Base-by-base conservation (phyloP, 2,797 vertebrate genomes). In the Nyctalus aviator region DNA sequence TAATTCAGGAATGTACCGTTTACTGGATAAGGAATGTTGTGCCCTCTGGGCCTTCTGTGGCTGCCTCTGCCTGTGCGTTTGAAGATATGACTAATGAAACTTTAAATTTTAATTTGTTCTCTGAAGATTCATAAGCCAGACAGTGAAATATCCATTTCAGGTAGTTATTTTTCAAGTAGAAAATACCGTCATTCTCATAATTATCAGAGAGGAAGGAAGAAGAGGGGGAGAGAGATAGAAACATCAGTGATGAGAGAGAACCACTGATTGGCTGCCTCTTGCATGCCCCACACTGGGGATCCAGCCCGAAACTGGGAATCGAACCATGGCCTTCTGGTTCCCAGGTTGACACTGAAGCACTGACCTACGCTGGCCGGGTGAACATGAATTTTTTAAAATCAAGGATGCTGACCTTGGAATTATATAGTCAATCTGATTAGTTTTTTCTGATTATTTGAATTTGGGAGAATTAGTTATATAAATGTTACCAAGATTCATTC, bases 121-220 rank as follows among this genome's bases (percentile, higher is more conserved):
- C n/a, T 59, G 35, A 84, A 79, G 53, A 90, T 64, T 76, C 82
- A 55, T 91, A 71, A 77, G 23, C 53, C 41, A 71, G 35, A 72
- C 18, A 59, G 62, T 77, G 71, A 79, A 77, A 68, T 35, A 82
- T 15, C 66, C 72, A 73, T 86, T 94, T 94, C 32, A 79, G 46
- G 64, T 57, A 46, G 46, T 93, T 91, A 82, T 79, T 91, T 91
- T 84, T 86, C 18, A 82, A 71, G 44, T 82, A 15, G 79, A 79
- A 92, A 86, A 92, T 62, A 76, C 71, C 89, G 17, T 78, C 55
- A 44, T 57, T 83, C 3, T 77, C 7, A 69, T 91, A 78, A 53
- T 87, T 62, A 30, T 62, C 25, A 27, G 59, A 62, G 59, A 30
- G 57, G 27, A 62, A 30, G 59, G 55, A 8, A 57, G 55, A 8